Conservation (phyloP, 2,888 invertebrate species). For the Harmothoe impar region DNA sequence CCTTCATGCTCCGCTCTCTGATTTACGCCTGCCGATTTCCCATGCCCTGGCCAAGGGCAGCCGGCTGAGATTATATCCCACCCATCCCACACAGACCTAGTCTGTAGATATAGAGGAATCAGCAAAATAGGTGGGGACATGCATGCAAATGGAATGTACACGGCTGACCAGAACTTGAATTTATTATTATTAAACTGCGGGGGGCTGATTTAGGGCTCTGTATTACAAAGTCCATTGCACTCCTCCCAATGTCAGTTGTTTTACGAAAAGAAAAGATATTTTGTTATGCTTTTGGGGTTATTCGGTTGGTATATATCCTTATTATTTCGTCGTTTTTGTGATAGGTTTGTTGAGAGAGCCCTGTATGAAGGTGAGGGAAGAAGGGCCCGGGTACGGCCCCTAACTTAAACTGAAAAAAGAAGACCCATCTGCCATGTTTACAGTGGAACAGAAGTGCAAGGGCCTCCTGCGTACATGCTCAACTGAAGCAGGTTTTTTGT, state of each 20-base stretch:
- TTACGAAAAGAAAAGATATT: constrained; percentile 6
- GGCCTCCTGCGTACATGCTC: constrained; percentile 63
- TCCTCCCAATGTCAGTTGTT: not conserved
- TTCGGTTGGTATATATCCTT: not conserved
- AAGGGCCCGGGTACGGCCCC: constrained; percentile 49
- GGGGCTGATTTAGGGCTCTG: not conserved
- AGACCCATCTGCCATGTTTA: constrained; percentile 56
- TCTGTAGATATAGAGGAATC: not conserved
- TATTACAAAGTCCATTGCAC: not conserved
- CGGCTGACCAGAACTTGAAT: constrained; percentile 61
- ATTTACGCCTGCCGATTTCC: not conserved
- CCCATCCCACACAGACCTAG: constrained; percentile 16
- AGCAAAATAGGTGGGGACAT: constrained; percentile 16
- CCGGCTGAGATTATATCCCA: constrained; percentile 35
- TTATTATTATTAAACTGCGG: not conserved
- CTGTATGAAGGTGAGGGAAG: constrained; percentile 55
- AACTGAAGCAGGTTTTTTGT: constrained; percentile 58
- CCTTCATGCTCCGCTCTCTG: constrained; percentile 45
- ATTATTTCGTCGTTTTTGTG: not conserved
- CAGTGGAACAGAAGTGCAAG: constrained; percentile 57
- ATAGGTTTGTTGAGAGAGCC: constrained; percentile 53
- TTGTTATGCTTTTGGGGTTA: constrained; percentile 20
- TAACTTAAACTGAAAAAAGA: not conserved
- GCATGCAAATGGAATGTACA: constrained; percentile 49
- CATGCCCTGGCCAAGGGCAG: not conserved